Base-by-base conservation (phyloP, 1,140 invertebrate species). In the Neodiprion fabricii region DNA sequence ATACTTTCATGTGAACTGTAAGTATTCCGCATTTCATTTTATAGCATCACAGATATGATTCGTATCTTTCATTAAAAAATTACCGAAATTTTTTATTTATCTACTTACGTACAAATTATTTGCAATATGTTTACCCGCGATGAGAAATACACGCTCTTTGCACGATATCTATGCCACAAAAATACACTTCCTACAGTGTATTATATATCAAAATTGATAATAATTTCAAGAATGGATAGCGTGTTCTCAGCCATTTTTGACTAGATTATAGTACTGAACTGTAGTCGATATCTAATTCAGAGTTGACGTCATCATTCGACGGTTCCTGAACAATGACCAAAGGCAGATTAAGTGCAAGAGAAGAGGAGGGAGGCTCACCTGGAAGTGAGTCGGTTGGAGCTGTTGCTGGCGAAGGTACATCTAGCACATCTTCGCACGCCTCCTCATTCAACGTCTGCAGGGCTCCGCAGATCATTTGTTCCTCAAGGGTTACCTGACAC, bases 401-500 rank as follows among this genome's bases (percentile, higher is more conserved):
- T 71, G 82, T 79, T 11, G 78, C 72, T 17, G 86, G 77, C 23
- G 85, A 81, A 71, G 87, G 87, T 81, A 91, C 90, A 72, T 92
- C 91, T 72, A 95, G 84, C 23, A 95, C 94, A 88, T 97, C 96
- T 88, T 97, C 96, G 85, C 94, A 92, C 0, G 96, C 96, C 87
- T 97, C 96, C 89, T 97, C 96, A 83, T 96, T 97, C 5, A 98
- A 89, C 0, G 96, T 96, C 87, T 97, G 96, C 49, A 98, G 86
- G 1, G 96, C 96, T 74, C 96, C 96, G 84, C 95, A 96, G 79
- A 98, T 97, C 95, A 97, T 96, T 87, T 97, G 95, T 83, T 97
- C 96, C 87, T 98, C 96, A 75, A 98, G 88, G 0, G 96, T 97
- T 50, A 98, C 95, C 96, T 97, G 78, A 40, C 67, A 69, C 17